phyloP scores from a whole-genome alignment of 2,797 vertebrate species.

The Thaleichthys pacificus region DNA sequence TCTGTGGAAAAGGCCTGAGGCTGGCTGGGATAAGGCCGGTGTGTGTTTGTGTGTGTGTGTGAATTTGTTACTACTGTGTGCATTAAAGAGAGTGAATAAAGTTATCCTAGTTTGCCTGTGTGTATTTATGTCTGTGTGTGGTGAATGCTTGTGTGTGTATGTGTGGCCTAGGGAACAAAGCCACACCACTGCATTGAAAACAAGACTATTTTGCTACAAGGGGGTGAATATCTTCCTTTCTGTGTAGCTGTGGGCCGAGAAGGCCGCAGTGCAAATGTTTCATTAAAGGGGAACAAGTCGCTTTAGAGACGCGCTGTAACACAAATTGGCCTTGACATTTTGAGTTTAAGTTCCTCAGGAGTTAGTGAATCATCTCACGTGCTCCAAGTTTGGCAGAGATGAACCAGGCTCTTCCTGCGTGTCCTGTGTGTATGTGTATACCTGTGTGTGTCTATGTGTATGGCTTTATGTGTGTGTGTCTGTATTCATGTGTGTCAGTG shows the following conservation, averaged over 20 bases:
- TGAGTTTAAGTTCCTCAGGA: slow-evolving; percentile 55
- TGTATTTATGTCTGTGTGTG: background rate
- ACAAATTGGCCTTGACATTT: slow-evolving; percentile 55
- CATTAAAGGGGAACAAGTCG: slow-evolving; percentile 30
- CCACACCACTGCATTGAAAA: slow-evolving; percentile 9
- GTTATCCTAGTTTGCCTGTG: background rate
- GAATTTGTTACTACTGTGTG: background rate
- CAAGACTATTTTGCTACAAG: background rate
- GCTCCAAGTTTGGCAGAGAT: slow-evolving; percentile 26
- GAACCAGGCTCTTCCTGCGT: slow-evolving; percentile 23
- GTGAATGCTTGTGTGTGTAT: background rate
- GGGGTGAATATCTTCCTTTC: background rate
- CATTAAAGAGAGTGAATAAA: background rate
- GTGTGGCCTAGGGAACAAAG: slow-evolving; percentile 3
- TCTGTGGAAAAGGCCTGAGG: slow-evolving; percentile 5
- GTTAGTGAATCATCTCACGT: slow-evolving; percentile 54
- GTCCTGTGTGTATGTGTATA: slow-evolving; percentile 1
- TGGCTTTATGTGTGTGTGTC: slow-evolving; percentile 9
- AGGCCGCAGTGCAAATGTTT: slow-evolving; percentile 36
- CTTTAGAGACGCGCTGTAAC: slow-evolving; percentile 31
- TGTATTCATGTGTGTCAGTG: slow-evolving; percentile 1
- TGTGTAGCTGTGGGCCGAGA: background rate
- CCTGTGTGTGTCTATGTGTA: background rate
- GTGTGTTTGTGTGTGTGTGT: background rate
- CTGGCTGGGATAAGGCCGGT: background rate